Base-by-base conservation (phyloP, 2,888 invertebrate genomes). In the Ormyrus labotus region DNA sequence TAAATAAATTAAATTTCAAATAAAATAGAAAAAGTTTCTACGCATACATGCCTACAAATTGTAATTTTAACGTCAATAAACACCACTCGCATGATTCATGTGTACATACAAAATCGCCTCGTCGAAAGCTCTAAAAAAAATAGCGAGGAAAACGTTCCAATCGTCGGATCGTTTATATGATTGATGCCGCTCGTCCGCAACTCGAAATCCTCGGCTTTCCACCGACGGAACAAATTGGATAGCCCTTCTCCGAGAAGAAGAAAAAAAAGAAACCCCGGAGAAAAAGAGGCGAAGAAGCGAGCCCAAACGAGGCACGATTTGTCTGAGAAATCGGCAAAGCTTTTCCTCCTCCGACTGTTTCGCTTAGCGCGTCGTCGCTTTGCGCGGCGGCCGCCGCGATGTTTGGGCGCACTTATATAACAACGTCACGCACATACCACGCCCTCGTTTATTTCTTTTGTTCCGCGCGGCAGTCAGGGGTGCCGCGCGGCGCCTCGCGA, bases 361-460 rank as follows among this genome's bases (percentile, higher is more conserved):
- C 84, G 83, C 86, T 83, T 75, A 74, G 83, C 85, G 83, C 85
- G 85, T 84, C 82, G 81, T 74, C 76, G 76, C 64, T 83, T 83
- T 80, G 34, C 34, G 57, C 45, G 55, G 5, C 3, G 48, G 13
- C 6, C 55, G 57, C 60, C 70, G 34, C 34, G 34, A 67, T 81
- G 79, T 87, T 89, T 86, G 71, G 85, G 86, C 87, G 84, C 86
- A 83, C 86, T 88, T 88, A 89, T 89, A 89, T 87, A 90, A 88
- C 87, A 88, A 89, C 85, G 89, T 90, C 90, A 89, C 87, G 87
- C 88, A 88, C 89, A 89, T 87, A 87, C 87, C 84, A 84, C 84
- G 84, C 85, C 86, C 88, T 90, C 89, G 88, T 89, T 90, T 89
- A 88, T 90, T 90, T 90, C 89, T 90, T 90, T 89, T 89, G 86